Conservation (phyloP, 2,113 vertebrate species). For the Physeter macrocephalus region DNA sequence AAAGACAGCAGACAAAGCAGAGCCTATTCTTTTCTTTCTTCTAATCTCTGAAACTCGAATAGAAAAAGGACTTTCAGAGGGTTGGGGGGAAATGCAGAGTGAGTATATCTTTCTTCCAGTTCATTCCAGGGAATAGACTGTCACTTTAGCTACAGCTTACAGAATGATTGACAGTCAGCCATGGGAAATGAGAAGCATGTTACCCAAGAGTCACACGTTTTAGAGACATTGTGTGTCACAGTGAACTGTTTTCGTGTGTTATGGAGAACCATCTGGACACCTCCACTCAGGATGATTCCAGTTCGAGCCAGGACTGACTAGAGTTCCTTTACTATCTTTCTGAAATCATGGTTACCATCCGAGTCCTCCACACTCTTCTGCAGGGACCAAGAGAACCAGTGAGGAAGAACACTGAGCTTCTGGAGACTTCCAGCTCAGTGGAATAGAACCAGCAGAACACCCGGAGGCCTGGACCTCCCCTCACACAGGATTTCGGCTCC, state of each 20-base stretch:
- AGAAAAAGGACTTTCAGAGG: not conserved
- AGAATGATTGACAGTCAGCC: not conserved
- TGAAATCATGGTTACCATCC: not conserved
- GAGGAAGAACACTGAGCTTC: not conserved
- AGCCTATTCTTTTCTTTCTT: not conserved
- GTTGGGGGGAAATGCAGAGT: not conserved
- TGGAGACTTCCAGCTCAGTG: not conserved
- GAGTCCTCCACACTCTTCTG: not conserved
- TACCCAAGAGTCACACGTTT: not conserved
- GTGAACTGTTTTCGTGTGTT: not conserved
- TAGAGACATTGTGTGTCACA: not conserved
- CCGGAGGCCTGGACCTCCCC: rapidly evolving
- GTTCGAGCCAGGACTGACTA: not conserved
- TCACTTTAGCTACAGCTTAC: not conserved
- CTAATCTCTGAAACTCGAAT: not conserved
- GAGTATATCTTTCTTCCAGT: not conserved
- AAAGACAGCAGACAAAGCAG: not conserved
- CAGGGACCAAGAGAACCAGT: not conserved
- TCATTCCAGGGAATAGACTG: not conserved
- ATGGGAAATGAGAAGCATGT: not conserved
- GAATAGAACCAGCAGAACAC: not conserved
- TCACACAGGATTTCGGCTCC: not conserved
- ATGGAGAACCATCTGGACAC: not conserved
- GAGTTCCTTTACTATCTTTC: not conserved
- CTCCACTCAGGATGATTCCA: not conserved